Percentiles rank a stretch among this genome's conserved stretches.
phyloP scores from a whole-genome alignment of 2,888 invertebrate species.

The Frankliniella intonsa region DNA sequence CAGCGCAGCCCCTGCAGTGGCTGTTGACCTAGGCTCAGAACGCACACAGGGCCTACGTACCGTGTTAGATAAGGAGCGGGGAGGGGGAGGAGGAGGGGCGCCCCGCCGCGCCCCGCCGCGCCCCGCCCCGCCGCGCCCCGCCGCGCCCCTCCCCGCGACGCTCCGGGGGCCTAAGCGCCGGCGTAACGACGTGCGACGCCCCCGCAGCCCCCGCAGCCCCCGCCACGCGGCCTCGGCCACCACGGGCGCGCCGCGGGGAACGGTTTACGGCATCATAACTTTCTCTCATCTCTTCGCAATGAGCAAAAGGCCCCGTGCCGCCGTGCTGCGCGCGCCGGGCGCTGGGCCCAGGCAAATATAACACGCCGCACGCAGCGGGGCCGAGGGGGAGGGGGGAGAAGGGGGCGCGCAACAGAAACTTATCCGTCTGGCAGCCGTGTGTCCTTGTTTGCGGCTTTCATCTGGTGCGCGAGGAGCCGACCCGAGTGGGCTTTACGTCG shows the following conservation, averaged over 20 bases:
- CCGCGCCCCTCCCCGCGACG: background rate
- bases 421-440: too few species aligned
- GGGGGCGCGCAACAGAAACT: too few species aligned
- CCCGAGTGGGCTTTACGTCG: background rate
- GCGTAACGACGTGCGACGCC: constrained; percentile 10
- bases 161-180: background rate
- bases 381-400: too few species aligned
- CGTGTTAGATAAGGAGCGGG: too few species aligned
- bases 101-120: background rate
- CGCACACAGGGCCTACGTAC: too few species aligned
- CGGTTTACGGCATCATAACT: constrained; percentile 11
- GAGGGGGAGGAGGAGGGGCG: too few species aligned
- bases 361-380: too few species aligned
- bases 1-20: background rate
- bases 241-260: background rate
- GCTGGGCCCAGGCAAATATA: background rate
- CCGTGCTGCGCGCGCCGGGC: background rate
- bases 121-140: too few species aligned
- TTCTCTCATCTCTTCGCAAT: constrained; percentile 16
- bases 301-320: background rate
- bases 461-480: background rate
- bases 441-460: background rate
- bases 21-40: too few species aligned
- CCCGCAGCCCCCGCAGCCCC: too few species aligned
- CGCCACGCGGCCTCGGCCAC: background rate